phyloP scores from a whole-genome alignment of 2,888 invertebrate genomes.

The Limenitis camilla region DNA sequence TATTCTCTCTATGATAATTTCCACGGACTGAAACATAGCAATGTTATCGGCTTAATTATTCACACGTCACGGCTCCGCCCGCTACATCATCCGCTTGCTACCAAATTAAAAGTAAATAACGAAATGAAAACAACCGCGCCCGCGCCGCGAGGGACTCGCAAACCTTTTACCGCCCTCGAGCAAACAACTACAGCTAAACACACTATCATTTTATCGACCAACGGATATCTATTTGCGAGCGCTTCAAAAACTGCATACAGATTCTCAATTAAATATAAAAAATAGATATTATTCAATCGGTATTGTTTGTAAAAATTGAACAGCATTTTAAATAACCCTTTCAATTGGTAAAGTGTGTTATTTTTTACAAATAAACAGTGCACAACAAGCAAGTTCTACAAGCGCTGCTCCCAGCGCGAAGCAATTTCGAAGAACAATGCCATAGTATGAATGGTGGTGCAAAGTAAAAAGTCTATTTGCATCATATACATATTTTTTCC shows the following conservation, averaged over 20 bases:
- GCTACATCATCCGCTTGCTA: constrained; percentile 71
- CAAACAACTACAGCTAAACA: constrained; percentile 70
- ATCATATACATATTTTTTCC: constrained; percentile 62
- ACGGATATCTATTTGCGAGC: constrained; percentile 51
- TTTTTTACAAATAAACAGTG: constrained; percentile 23
- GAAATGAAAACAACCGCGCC: constrained; percentile 70
- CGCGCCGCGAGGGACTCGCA: constrained; percentile 67
- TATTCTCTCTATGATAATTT: background rate
- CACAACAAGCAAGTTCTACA: constrained; percentile 46
- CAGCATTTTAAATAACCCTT: constrained; percentile 8
- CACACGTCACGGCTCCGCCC: constrained; percentile 59
- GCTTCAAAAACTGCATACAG: constrained; percentile 11
- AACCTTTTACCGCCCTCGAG: constrained; percentile 71
- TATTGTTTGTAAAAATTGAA: background rate
- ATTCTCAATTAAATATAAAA: background rate
- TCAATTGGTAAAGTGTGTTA: constrained; percentile 12
- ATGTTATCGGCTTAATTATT: constrained; percentile 63
- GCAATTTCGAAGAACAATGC: constrained; percentile 71
- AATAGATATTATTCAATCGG: no score
- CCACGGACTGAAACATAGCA: constrained; percentile 3
- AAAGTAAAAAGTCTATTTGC: constrained; percentile 68
- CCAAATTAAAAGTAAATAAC: constrained; percentile 76
- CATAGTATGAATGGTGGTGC: constrained; percentile 60
- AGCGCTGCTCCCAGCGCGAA: constrained; percentile 58
- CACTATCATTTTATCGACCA: constrained; percentile 67